Base-by-base conservation (phyloP, 2,888 invertebrate genomes). In the Magallana nippona region DNA sequence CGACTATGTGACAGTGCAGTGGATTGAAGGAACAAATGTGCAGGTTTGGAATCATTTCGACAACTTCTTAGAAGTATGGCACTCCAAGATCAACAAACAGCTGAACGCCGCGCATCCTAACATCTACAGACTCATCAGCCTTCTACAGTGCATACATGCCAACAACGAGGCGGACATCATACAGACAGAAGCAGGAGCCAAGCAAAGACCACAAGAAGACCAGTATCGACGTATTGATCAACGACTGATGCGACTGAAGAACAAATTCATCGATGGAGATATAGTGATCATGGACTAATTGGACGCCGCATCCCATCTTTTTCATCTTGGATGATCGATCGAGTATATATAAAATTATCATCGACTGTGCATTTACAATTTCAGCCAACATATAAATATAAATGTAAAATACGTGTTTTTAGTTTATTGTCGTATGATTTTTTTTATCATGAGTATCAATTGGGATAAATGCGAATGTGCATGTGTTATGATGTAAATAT, bases 41-140 rank as follows among this genome's bases (percentile, higher is more conserved):
- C 62, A 62, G 19, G n/a, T 62, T 62, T 62, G 62, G 62, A 62
- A 17, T 19, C 62, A 62, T 19, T 62, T 62, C 19, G 62, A 62
- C 19, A 62, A 62, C 62, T 19, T 8, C 62, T 62, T n/a, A 62
- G 19, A 62, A 62, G 62, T 5, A 62, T 62, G 62, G 19, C 62
- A 62, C 2, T 19, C 19, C 62, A 62, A 62, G 32, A 62, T 62
- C 19, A 62, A 62, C 62, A 17, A 62, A 19, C 62, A 62, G 19
- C 17, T 62, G 3, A 62, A 62, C 62, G 19, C 62, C n/a, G 10
- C 62, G 19, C 62, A 62, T 62, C 62, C 19, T 10, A 62, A 62
- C 62, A 62, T 62, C 62, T 62, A 62, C 62, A n/a, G 62, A n/a
- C 10, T 62, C 19, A 62, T 62, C 10, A 19, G 10, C 2, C 19